phyloP scores from a whole-genome alignment of 2,797 vertebrate genomes.

The Danio tinwini region DNA sequence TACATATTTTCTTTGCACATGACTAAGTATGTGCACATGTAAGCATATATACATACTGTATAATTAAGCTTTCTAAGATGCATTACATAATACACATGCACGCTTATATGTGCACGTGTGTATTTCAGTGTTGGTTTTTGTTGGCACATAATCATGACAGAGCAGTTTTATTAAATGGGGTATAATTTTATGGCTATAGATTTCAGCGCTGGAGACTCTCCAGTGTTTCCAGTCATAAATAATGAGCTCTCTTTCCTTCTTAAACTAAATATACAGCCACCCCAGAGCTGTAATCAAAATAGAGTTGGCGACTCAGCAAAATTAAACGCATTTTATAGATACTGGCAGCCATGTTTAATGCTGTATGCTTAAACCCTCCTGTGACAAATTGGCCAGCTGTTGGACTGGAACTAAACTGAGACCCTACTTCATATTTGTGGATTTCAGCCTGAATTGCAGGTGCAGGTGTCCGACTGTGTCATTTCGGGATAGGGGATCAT shows the following conservation, averaged over 20 bases:
- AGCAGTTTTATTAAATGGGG: slow-evolving; percentile 62
- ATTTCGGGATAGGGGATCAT: not conserved
- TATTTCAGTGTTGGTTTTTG: slow-evolving; percentile 11
- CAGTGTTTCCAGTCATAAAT: slow-evolving; percentile 64
- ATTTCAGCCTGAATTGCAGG: slow-evolving; percentile 1
- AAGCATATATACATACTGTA: slow-evolving; percentile 18
- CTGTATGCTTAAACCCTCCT: slow-evolving; percentile 54
- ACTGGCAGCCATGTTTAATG: slow-evolving; percentile 62
- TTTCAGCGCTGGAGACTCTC: slow-evolving; percentile 62
- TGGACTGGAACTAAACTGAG: slow-evolving; percentile 63
- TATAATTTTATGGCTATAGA: slow-evolving; percentile 61
- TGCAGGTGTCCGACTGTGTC: slow-evolving; percentile 2
- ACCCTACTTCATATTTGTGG: not conserved
- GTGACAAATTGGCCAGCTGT: slow-evolving; percentile 63
- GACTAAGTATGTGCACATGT: not conserved
- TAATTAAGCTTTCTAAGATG: slow-evolving; percentile 30
- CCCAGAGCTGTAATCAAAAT: slow-evolving; percentile 71
- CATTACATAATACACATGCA: slow-evolving; percentile 31
- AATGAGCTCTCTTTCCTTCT: slow-evolving; percentile 55
- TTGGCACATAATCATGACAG: slow-evolving; percentile 54
- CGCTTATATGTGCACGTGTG: slow-evolving; percentile 3
- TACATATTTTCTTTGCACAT: not conserved
- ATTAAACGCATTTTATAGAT: slow-evolving; percentile 65
- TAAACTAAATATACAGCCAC: slow-evolving; percentile 62
- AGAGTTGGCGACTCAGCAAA: slow-evolving; percentile 67